These are phyloP conservation scores for Aphelocoma californica DNA, from an alignment of 2,797 vertebrate genomes.

Conservation along the genomic window DNA sequence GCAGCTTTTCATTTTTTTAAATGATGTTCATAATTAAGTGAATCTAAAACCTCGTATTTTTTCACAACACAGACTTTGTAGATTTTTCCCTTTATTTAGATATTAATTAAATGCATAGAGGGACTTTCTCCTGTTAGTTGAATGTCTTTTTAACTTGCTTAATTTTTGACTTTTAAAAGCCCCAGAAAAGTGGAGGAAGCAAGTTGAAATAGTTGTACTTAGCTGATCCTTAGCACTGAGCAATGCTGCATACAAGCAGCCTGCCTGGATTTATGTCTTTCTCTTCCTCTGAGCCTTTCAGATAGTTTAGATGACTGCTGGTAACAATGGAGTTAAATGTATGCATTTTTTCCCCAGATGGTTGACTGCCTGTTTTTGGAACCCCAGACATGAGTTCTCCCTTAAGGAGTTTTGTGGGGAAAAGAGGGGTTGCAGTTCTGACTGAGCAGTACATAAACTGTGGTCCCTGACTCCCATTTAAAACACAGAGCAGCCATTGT, in stretches of 20 bases:
- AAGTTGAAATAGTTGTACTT: background rate
- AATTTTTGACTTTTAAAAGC: background rate
- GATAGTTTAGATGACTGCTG: background rate
- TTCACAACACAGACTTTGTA: background rate
- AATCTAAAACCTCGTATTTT: background rate
- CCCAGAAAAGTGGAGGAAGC: background rate
- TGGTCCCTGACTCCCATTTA: background rate
- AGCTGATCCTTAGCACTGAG: background rate
- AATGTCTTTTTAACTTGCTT: background rate
- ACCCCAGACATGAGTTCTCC: background rate
- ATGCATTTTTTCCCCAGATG: background rate
- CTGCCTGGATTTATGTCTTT: background rate
- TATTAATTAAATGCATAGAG: background rate
- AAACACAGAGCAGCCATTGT: background rate
- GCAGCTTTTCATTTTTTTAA: background rate
- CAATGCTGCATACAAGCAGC: background rate
- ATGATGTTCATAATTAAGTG: background rate
- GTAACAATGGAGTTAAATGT: background rate
- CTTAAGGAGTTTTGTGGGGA: background rate
- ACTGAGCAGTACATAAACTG: background rate
- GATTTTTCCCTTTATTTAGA: background rate
- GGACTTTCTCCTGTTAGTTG: background rate
- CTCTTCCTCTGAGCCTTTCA: background rate
- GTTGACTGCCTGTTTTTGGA: background rate
- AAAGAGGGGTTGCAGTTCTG: background rate